phyloP scores from a whole-genome alignment of 2,888 invertebrate species.

The Carterocephalus palaemon region DNA sequence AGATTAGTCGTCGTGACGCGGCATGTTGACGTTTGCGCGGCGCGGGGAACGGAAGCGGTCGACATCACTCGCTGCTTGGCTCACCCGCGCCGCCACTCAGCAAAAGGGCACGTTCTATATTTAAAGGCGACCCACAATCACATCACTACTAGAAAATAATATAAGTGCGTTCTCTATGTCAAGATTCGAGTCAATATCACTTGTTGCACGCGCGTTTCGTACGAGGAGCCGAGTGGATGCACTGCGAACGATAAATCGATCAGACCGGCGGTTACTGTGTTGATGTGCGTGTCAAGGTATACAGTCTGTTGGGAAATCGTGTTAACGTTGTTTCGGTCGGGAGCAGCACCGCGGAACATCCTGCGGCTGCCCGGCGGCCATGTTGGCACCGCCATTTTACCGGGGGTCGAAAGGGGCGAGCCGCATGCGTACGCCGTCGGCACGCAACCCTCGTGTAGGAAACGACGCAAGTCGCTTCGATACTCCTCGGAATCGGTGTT shows the following conservation, averaged over 20 bases:
- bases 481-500: slow-evolving; percentile 46
- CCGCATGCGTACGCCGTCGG: slow-evolving; percentile 76
- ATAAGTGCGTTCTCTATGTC: slow-evolving; percentile 51
- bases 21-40: slow-evolving; percentile 71
- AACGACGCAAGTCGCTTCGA: slow-evolving; percentile 59
- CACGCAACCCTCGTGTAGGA: slow-evolving; percentile 59
- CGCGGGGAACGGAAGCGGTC: slow-evolving; percentile 70
- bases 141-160: slow-evolving; percentile 58
- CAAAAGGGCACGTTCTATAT: slow-evolving; percentile 75
- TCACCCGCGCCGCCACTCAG: slow-evolving; percentile 71
- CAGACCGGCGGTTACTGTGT: slow-evolving; percentile 50
- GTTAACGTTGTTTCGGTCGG: slow-evolving; percentile 67
- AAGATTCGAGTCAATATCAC: slow-evolving; percentile 59
- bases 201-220: slow-evolving; percentile 71
- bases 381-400: slow-evolving; percentile 79
- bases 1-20: slow-evolving; percentile 55
- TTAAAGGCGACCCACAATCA: slow-evolving; percentile 65
- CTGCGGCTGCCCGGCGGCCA: slow-evolving; percentile 78
- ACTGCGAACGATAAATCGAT: slow-evolving; percentile 58
- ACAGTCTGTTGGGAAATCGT: slow-evolving; percentile 59
- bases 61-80: slow-evolving; percentile 69
- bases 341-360: slow-evolving; percentile 70
- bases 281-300: slow-evolving; percentile 62
- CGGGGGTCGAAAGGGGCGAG: slow-evolving; percentile 67
- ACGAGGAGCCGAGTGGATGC: slow-evolving; percentile 45